phyloP scores from a whole-genome alignment of 2,113 vertebrate genomes.

The Harpagus bidentatus region DNA sequence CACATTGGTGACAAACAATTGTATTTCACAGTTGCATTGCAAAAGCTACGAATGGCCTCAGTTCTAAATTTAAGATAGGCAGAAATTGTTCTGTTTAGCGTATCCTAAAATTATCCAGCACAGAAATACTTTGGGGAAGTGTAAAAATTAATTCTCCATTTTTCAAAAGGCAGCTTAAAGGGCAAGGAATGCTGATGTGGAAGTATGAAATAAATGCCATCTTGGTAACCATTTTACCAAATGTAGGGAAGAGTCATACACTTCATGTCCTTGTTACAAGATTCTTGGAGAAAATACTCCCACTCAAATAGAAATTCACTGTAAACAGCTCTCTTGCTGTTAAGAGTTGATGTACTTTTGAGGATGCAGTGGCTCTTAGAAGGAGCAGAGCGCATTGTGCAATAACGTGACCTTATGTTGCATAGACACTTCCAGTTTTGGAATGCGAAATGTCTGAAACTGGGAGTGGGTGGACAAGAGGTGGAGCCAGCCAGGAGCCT shows the following conservation, averaged over 20 bases:
- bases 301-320: constrained; percentile 44
- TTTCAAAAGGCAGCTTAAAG: constrained; percentile 41
- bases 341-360: constrained; percentile 46
- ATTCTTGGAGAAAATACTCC: constrained; percentile 49
- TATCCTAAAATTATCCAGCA: constrained; percentile 44
- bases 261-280: constrained; percentile 29
- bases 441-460: constrained; percentile 65
- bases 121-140: constrained; percentile 34
- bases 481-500: constrained; percentile 57
- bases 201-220: constrained; percentile 25
- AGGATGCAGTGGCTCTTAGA: constrained; percentile 47
- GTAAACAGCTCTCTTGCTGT: constrained; percentile 36
- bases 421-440: constrained; percentile 60
- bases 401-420: constrained; percentile 38
- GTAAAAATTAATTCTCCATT: constrained; percentile 39
- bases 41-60: neutral
- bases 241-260: neutral
- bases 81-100: constrained; percentile 35
- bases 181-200: constrained; percentile 25
- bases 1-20: neutral
- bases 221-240: neutral
- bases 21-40: constrained; percentile 23
- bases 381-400: constrained; percentile 4
- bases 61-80: constrained; percentile 39
- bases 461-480: constrained; percentile 58